Evolutionary conservation across 2,797 vertebrate genomes (phyloP), one percentile per base, ranked within the genome.

Genomic region (Eulemur albifrons): DNA sequence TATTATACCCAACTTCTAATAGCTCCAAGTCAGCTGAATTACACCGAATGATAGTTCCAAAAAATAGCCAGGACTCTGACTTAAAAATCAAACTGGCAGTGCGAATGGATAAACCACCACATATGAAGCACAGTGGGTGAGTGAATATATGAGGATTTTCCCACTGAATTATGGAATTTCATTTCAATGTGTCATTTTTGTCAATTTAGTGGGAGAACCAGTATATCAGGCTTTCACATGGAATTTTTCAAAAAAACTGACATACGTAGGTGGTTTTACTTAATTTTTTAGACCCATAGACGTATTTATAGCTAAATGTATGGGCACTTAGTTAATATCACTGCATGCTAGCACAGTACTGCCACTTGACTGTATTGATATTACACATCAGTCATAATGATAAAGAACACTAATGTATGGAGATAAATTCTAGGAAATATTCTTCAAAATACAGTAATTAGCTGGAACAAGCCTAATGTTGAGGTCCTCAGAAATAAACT

Each of bases 51-150:
- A 98, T 98, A 76, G 99, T 99, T 91, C 99, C 99, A 40, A 99
- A 99, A 98, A 99, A 98, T 98, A 99, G 99, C 95, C 99, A 99
- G 96, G 99, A 99, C 96, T 98, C 97, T 0, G 99, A 99, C 83
- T 98, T 99, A 98, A 99, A 99, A 98, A 99, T 99, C 98, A 99
- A 99, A 96, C 98, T 99, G 98, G 99, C 99, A 0, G 99, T 99
- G 48, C 99, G 99, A 88, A 99, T 99, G 99, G 99, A 99, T 99
- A 99, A 99, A 90, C 99, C 99, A 11, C 99, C 99, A 96, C 99
- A 99, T 98, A 99, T 99, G 99, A 99, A 99, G 97, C 99, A 99
- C 97, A 99, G 99, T 92, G 99, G 99, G 99, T 99, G 97, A 98
- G 99, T 95, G 38, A 84, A 57, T 20, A 0, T 65, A 95, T 93